Evolutionary conservation across 2,888 invertebrate genomes (phyloP), one percentile per base, ranked within the genome.

Genomic region (Thymelicus lineola): DNA sequence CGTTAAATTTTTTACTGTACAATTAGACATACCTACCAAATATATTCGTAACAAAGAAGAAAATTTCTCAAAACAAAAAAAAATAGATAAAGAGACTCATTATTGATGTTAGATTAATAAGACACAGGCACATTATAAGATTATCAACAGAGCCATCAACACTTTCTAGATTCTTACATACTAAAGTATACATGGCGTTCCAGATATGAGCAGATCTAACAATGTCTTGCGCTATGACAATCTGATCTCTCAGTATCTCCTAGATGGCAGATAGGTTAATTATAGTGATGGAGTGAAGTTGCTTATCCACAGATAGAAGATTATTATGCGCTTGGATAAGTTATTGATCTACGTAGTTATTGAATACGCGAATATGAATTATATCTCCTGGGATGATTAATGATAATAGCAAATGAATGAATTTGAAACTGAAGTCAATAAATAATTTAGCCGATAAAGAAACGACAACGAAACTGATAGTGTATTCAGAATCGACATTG

Each of bases 151-250:
- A 45, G 10, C n/a, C 58, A 59, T 66, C 66, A 59, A 42, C 45
- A 57, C 17, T 61, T 67, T 67, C 67, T 67, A 61, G 55, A 55
- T 66, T 62, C 46, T 42, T 62, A 57, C 46, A 62, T 62, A 17
- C 45, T 61, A 36, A n/a, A 55, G 28, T 61, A 35, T 50, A 28
- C 57, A 66, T 38, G 10, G 20, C 62, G 62, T 62, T 68, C 57
- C 68, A 62, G 68, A 62, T 48, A 38, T 62, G 62, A 62, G 48
- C 48, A 68, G 17, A 55, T 61, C 42, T 55, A 53, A 68, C 69
- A 57, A 63, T 63, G 63, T 68, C 62, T 63, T 12, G 36, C 61
- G n/a, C 48, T 38, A 38, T 58, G 63, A 63, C 48, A 20, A 63
- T 62, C 55, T 46, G 61, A 57, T 45, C 28, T 62, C 68, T 59